Percentiles rank a stretch among this genome's conserved stretches.
Evolutionary conservation across 2,797 vertebrate species (phyloP).

Genomic region (Sphenodon punctatus): DNA sequence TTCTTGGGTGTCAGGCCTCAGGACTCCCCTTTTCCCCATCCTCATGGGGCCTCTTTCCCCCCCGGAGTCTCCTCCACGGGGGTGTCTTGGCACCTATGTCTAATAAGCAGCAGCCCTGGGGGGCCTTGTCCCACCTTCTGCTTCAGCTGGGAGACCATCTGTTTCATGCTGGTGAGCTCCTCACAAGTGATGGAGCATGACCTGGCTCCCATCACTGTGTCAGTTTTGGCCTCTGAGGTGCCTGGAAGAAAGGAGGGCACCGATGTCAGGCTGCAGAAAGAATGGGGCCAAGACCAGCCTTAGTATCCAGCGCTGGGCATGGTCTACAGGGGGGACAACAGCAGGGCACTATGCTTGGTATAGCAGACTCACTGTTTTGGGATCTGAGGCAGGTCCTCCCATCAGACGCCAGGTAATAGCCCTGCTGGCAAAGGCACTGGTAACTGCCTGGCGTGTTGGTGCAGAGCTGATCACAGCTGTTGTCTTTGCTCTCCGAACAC

Average conservation of each 20-base stretch:
- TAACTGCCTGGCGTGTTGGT: background rate
- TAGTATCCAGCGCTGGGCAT: background rate
- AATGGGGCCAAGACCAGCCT: background rate
- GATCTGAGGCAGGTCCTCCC: slow-evolving; percentile 73
- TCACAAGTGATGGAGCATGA: slow-evolving; percentile 82
- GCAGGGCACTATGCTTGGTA: background rate
- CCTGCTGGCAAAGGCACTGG: background rate
- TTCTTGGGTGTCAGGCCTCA: too few species aligned
- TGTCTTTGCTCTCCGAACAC: slow-evolving; percentile 69
- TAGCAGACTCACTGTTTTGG: slow-evolving; percentile 71
- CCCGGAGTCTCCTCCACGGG: background rate
- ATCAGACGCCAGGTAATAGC: slow-evolving; percentile 66
- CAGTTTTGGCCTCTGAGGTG: slow-evolving; percentile 75
- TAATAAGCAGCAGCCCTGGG: slow-evolving; percentile 67
- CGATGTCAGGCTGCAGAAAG: background rate
- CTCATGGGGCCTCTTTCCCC: too few species aligned
- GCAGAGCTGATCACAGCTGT: slow-evolving; percentile 76
- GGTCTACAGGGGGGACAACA: background rate
- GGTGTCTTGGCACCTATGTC: background rate
- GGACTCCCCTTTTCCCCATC: too few species aligned
- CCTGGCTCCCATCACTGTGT: slow-evolving; percentile 79
- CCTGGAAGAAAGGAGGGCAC: slow-evolving; percentile 47
- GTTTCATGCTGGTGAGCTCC: slow-evolving; percentile 81
- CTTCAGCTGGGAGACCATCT: slow-evolving; percentile 77
- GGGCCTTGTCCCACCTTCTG: slow-evolving; percentile 71